Evolutionary conservation across 64 coral and sea anemone species (phyloP), one percentile per base, ranked within the genome.

Genomic region (Acropora yongei): DNA sequence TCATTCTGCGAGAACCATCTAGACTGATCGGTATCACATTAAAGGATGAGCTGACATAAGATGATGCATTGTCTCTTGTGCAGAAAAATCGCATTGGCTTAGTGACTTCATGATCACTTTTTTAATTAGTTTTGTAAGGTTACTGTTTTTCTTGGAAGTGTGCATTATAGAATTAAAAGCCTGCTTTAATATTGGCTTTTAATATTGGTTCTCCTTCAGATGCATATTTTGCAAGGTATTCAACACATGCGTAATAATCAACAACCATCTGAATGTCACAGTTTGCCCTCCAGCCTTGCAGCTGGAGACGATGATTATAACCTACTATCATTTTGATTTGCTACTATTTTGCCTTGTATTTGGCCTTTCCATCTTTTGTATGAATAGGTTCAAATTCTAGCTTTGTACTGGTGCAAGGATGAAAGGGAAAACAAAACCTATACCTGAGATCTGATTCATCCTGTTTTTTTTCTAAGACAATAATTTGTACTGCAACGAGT

Each of bases 291-390:
- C 85, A 87, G 44, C 85, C 68, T 87, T 87, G 63, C 47, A 87
- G 51, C 82, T 93, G 79, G 57, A 80, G 88, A 79, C 87, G 91
- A 75, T 93, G 87, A 72, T 93, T 93, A 39, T n/a, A 87, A 50
- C 17, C 83, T 58, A 87, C 76, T 2, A 82, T 93, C 84, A 82
- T 93, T 93, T 74, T 77, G 60, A 65, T 93, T 87, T 77, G 91
- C 87, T 19, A 93, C 51, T 39, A 93, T 77, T 78, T 93, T 41
- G 91, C 91, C 47, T 75, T 87, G 49, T 93, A 93, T 79, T 93
- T 44, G 30, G 86, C 45, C 6, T 57, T 87, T 87, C 78, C 86
- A 58, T 93, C 91, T 93, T 93, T 93, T 68, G 91, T 79, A 71
- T 87, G 41, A 51, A 93, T 72, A 51, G 43, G 80, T 69, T 93